Conservation (phyloP, 2,113 vertebrate species). For the Pongo abelii region DNA sequence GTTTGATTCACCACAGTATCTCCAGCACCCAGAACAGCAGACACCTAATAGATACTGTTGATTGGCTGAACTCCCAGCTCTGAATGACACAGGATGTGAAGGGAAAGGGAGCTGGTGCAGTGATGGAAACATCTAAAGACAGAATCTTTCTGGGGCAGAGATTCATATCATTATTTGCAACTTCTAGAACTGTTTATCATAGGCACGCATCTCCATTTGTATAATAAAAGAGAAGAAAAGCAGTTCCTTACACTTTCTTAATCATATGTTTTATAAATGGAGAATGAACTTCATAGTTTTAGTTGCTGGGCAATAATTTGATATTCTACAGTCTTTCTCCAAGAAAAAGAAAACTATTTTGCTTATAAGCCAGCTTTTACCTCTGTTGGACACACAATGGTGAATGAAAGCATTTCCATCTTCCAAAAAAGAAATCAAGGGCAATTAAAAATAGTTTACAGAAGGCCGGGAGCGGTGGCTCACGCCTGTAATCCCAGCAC, state of each 20-base stretch:
- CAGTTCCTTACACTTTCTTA: background rate
- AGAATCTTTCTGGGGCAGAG: background rate
- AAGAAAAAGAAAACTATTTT: slow-evolving; percentile 36
- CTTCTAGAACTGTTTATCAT: background rate
- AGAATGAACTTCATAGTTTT: background rate
- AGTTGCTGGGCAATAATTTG: background rate
- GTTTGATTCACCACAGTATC: background rate
- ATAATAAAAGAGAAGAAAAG: background rate
- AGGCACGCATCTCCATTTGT: background rate
- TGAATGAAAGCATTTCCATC: background rate
- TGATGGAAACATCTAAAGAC: no score
- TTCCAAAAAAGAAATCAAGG: background rate
- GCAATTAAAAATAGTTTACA: background rate
- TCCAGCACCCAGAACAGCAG: background rate
- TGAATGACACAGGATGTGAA: background rate
- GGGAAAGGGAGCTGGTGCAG: no score
- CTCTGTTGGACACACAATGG: background rate
- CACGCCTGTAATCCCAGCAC: no score
- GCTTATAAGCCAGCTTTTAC: background rate
- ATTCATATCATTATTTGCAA: background rate
- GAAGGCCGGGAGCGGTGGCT: no score
- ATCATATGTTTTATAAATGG: background rate
- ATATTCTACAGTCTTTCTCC: background rate
- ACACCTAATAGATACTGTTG: background rate
- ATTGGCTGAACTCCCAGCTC: background rate